phyloP scores from a whole-genome alignment of 2,797 vertebrate species.

The Spondyliosoma cantharus region DNA sequence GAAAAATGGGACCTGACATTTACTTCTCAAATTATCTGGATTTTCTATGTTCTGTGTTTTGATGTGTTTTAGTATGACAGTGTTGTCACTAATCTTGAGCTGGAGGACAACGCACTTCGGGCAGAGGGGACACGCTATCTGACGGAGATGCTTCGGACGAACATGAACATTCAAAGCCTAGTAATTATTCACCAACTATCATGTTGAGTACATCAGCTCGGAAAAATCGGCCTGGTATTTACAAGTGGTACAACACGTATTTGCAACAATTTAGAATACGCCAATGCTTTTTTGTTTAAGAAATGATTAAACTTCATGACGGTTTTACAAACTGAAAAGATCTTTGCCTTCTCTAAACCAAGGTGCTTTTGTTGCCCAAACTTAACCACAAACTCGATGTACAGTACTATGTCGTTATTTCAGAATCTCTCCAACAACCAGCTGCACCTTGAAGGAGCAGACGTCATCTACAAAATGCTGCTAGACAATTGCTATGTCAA shows the following conservation, averaged over 20 bases:
- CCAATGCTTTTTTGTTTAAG: neutral
- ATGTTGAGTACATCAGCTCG: neutral
- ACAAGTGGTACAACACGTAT: neutral
- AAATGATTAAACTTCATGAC: neutral
- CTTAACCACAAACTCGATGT: too few species aligned
- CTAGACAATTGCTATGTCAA: slow-evolving; percentile 69
- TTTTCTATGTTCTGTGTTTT: neutral
- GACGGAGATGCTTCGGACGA: slow-evolving; percentile 83
- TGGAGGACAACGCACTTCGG: slow-evolving; percentile 83
- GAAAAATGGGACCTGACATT: neutral
- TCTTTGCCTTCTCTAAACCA: too few species aligned
- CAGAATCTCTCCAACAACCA: slow-evolving; percentile 86
- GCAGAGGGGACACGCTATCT: slow-evolving; percentile 79
- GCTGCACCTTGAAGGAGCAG: slow-evolving; percentile 75
- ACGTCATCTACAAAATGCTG: slow-evolving; percentile 76
- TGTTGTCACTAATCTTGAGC: slow-evolving; percentile 76
- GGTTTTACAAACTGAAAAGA: too few species aligned
- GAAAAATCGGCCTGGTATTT: neutral
- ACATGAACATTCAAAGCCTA: slow-evolving; percentile 82
- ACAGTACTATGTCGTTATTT: slow-evolving; percentile 37
- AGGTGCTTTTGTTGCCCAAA: too few species aligned
- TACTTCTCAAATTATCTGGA: neutral
- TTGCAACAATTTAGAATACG: too few species aligned
- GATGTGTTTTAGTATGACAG: slow-evolving; percentile 76
- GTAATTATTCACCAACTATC: slow-evolving; percentile 64